Percentiles rank a stretch among this genome's conserved stretches.
Conservation (phyloP, 2,797 vertebrate genomes). For the Spinus olivaceus region DNA sequence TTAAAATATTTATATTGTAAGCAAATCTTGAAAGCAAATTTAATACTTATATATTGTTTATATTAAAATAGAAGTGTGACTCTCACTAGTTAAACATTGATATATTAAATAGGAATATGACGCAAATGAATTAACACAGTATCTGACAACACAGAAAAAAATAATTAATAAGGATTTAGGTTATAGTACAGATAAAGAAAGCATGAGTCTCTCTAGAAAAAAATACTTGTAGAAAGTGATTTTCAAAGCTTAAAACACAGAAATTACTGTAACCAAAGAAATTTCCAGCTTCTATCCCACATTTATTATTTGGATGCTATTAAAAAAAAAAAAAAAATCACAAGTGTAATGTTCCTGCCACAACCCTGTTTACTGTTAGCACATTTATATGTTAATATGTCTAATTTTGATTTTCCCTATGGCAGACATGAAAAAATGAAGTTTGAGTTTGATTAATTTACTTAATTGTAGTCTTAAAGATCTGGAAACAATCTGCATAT, state of each 20-base stretch:
- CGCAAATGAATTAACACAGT: background rate
- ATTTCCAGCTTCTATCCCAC: background rate
- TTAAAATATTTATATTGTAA: background rate
- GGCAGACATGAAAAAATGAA: background rate
- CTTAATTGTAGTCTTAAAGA: background rate
- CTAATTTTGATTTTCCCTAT: background rate
- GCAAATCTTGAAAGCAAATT: background rate
- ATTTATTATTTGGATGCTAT: background rate
- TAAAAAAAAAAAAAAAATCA: background rate
- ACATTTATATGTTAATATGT: background rate
- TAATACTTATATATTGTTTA: background rate
- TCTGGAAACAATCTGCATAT: background rate
- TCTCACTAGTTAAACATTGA: background rate
- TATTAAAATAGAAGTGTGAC: background rate
- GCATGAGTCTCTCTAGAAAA: background rate
- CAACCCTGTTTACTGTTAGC: background rate
- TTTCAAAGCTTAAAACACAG: background rate
- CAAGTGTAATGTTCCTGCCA: background rate
- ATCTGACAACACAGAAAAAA: background rate
- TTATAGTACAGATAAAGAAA: background rate
- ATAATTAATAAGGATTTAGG: background rate
- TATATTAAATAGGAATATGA: background rate
- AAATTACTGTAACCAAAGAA: background rate
- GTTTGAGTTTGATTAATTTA: background rate
- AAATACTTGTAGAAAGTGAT: background rate